Evolutionary conservation across 2,888 invertebrate genomes (phyloP).

Genomic region (Chrysolina haemoptera): DNA sequence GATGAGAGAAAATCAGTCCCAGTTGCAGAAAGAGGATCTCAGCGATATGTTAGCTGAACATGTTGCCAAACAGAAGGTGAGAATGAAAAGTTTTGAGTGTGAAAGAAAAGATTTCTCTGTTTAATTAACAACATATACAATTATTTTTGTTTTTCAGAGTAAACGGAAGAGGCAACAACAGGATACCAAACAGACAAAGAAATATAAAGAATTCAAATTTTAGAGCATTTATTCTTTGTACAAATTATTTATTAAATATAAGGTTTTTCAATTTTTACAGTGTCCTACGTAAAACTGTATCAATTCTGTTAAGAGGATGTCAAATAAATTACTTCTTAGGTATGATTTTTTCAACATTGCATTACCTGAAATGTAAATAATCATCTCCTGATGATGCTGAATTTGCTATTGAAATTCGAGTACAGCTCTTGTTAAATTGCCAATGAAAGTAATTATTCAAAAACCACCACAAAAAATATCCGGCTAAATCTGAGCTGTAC

Average conservation of each 20-base stretch:
- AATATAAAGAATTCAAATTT: conserved; percentile 99
- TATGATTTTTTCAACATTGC: not conserved
- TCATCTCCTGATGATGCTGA: no score
- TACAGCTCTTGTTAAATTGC: no score
- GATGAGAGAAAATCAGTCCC: conserved; percentile 92
- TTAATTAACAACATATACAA: not conserved
- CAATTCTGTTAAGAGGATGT: not conserved
- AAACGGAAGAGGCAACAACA: conserved; percentile 94
- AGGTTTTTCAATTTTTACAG: not conserved
- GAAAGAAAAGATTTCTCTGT: not conserved
- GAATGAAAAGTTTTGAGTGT: not conserved
- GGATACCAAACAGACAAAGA: conserved; percentile 93
- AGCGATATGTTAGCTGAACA: conserved; percentile 99
- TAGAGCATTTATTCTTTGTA: conserved; percentile 67
- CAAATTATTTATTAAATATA: not conserved
- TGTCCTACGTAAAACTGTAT: not conserved
- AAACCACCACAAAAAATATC: no score
- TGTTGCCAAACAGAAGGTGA: conserved; percentile 94
- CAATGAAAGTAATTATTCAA: no score
- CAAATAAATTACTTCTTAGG: not conserved
- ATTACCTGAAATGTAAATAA: no score
- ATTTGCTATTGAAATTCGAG: no score
- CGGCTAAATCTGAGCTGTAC: no score
- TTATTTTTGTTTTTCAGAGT: conserved; percentile 77
- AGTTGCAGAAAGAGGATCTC: conserved; percentile 92